A percentile compares a stretch with the other conserved stretches of the same genome.
phyloP scores from a whole-genome alignment of 2,888 invertebrate species.

The Drosophila meridiana region DNA sequence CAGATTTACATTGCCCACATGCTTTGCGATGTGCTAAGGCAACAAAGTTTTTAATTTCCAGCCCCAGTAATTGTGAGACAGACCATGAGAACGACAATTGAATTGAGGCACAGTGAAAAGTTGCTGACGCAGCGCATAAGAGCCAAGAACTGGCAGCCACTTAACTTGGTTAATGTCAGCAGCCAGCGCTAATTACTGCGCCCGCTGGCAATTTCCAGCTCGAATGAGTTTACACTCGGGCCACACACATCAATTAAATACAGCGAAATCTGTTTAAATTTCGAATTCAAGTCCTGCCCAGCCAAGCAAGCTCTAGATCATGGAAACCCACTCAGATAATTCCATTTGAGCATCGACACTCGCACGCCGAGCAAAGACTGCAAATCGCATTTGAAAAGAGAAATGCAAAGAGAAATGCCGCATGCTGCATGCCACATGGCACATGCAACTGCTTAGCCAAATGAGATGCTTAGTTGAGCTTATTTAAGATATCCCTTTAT shows the following conservation, averaged over 20 bases:
- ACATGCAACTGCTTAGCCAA: constrained; percentile 7
- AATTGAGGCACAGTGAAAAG: constrained; percentile 35
- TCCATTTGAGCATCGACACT: background rate
- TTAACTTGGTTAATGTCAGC: background rate
- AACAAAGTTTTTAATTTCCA: constrained; percentile 52
- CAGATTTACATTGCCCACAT: constrained; percentile 52
- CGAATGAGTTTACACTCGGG: background rate
- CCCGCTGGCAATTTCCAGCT: background rate
- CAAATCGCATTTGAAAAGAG: constrained; percentile 1
- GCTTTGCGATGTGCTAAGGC: constrained; percentile 28
- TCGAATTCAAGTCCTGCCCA: background rate
- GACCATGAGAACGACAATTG: constrained; percentile 49
- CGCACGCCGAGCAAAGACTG: background rate
- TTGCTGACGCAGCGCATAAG: background rate
- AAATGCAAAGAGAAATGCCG: constrained; percentile 2
- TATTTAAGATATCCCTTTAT: constrained; percentile 1
- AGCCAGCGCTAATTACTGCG: constrained; percentile 1
- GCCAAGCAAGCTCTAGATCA: background rate
- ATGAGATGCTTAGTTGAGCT: constrained; percentile 18
- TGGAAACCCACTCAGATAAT: background rate
- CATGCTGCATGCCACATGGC: background rate
- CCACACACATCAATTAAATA: background rate
- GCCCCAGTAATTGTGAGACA: constrained; percentile 39
- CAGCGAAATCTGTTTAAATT: background rate
- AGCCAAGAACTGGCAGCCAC: background rate